Base-by-base conservation (phyloP, 2,113 vertebrate species). In the Dasyurus viverrinus region DNA sequence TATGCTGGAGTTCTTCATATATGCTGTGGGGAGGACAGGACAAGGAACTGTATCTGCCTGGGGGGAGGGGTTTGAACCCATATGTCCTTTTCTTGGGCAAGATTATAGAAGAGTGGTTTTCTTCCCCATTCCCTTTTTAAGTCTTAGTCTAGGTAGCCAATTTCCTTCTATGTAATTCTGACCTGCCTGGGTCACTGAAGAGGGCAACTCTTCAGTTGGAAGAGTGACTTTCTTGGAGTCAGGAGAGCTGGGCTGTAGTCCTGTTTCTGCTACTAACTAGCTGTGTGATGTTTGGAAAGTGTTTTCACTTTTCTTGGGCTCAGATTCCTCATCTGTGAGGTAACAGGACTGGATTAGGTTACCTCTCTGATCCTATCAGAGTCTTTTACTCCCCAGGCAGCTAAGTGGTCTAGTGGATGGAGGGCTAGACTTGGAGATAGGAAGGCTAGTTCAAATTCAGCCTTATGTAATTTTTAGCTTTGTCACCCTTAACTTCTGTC, bases 1-100 rank as follows among this genome's bases (percentile, higher is more conserved):
- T 93, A 93, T 95, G 90, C 95, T 19, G 3, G 94, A 92, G 92
- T 98, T 96, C 97, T 95, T 95, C 90, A 92, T 6, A 30, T 5
- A 47, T 47, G 46, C 47, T 14, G 1, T 90, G 46, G 89, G 47
- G 89, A 90, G 48, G 68, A 42, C 16, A 84, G 36, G 36, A 76
- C 6, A 6, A 2, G 89, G 25, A 8, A 26, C 6, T 48, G 1
- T 90, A 14, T 90, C 25, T 16, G 47, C 25, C 47, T 50, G 89
- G 47, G 89, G 47, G 12, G 9, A 90, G 89, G 9, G 25, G 24
- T 25, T 26, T 42, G 89, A 90, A 0, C 42, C 48, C 90, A 91
- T 94, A 90, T 53, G 30, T 53, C 42, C 22, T 89, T 22, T 47
- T 14, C 30, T 68, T n/a, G 26, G 91, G 25, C 26, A 50, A 50